Evolutionary conservation across 2,113 vertebrate species (phyloP).

Genomic region (Amphiprion ocellaris): DNA sequence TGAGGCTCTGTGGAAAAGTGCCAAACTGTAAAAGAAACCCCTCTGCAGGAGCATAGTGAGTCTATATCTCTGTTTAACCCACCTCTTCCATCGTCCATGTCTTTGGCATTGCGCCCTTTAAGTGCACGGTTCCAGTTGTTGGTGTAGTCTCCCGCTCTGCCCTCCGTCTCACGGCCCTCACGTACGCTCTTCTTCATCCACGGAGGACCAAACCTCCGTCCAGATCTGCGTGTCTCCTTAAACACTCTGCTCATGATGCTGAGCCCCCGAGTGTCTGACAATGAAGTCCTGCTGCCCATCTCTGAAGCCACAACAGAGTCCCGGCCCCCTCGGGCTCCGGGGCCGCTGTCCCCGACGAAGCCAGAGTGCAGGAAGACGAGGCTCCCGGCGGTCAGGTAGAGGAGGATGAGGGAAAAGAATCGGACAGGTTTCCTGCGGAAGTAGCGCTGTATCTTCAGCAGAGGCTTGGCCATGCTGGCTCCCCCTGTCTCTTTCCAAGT

Average conservation of each 20-base stretch:
- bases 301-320: constrained; percentile 70
- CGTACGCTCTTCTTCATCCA: constrained; percentile 87
- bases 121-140: constrained; percentile 86
- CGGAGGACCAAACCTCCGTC: constrained; percentile 83
- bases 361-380: constrained; percentile 93
- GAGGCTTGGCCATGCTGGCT: constrained; percentile 91
- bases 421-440: constrained; percentile 92
- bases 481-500: constrained; percentile 60
- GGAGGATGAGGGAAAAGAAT: constrained; percentile 93
- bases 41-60: background rate
- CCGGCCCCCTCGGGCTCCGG: constrained; percentile 54
- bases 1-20: background rate
- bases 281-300: constrained; percentile 43
- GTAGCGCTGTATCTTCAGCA: constrained; percentile 94
- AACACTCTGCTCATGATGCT: constrained; percentile 85
- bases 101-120: constrained; percentile 86
- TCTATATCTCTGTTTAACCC: constrained; percentile 53
- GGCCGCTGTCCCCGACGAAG: constrained; percentile 84
- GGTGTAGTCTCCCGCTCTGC: constrained; percentile 83
- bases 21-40: background rate
- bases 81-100: constrained; percentile 94
- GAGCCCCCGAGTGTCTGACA: constrained; percentile 80
- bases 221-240: constrained; percentile 72
- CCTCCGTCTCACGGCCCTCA: constrained; percentile 66
- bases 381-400: constrained; percentile 94